Base-by-base conservation (phyloP, 2,113 vertebrate species). In the Sapayoa aenigma region DNA sequence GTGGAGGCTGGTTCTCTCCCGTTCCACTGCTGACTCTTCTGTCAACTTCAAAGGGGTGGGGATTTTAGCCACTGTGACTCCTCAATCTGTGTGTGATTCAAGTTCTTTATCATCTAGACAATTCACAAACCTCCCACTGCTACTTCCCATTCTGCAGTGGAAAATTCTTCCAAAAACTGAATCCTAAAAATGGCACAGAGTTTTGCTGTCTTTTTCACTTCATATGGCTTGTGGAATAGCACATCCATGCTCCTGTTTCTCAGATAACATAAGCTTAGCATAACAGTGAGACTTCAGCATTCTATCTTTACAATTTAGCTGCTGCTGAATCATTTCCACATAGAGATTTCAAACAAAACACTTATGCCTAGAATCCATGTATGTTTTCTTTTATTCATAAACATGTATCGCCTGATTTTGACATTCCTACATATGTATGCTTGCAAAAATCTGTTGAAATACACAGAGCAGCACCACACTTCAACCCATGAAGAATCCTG, bases 1-100 rank as follows among this genome's bases (percentile, higher is more conserved):
- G 0, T 46, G 53, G 83, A 79, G 21, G 11, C 25, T 85, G 52
- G 12, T 15, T 75, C 24, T 24, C 66, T 79, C 0, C 0, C 0
- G 1, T 55, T 79, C 1, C 1, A 30, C 24, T 0, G 0, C 15
- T 1, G 5, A 71, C 17, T 30, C 16, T 85, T 42, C 49, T 28
- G 28, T 56, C 2, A 8, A 0, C 66, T 90, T 94, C 49, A 93
- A 90, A 79, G 13, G 14, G 13, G 9, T 2, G 1, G 87, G 65
- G 56, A 77, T 87, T 87, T 95, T 81, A 93, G 87, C 74, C 30
- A 47, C 78, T 68, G 33, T 72, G 46, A 44, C 49, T 82, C 27
- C 52, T 85, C 74, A 44, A 4, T 4, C 80, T 62, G 37, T 52
- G 44, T 8, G 2, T 60, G 37, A 85, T 59, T 82, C 44, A 79